Evolutionary conservation across 2,113 vertebrate species (phyloP), one percentile per base, ranked within the genome.

Genomic region (Anser cygnoides): DNA sequence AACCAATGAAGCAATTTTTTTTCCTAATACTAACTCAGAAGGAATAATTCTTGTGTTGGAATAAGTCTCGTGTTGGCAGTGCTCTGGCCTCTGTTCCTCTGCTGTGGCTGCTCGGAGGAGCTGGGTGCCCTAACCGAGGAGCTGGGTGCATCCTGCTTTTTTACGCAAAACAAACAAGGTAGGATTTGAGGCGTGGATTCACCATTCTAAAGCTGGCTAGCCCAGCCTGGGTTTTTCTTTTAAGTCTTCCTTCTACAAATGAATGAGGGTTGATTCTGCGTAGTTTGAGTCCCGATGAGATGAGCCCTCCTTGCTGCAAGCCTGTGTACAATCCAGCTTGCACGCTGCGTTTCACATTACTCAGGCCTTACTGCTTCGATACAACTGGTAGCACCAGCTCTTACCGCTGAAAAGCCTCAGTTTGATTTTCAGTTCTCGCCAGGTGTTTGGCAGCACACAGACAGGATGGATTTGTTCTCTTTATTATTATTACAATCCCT

Each of bases 231-330:
- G 28, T 9, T 90, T 95, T 78, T 89, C 71, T 72, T 84, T 78
- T 31, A 81, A 75, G 37, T 37, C 22, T 66, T 70, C 33, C 54
- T 49, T 59, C 19, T 13, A 39, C 37, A 50, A 41, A 62, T 83
- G 31, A 89, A 76, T 37, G 49, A 73, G 54, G 29, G 62, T 57
- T 90, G 49, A 61, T 82, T 80, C 39, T 76, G 35, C 72, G 87
- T 82, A 54, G 26, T 59, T 76, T 50, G 72, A 75, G 39, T 78
- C 0, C 3, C 62, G 25, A 55, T 88, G 62, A 87, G 77, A 58
- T 90, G 68, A 81, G 35, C n/a, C 6, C 11, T 90, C 77, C n/a
- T 89, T 93, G n/a, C n/a, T 70, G 54, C 77, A 89, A 87, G 52
- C 49, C 77, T 46, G 2, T 89, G 66, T 89, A 50, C 84, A 82